Conservation (phyloP, 2,888 invertebrate genomes). For the Coelopa pilipes region DNA sequence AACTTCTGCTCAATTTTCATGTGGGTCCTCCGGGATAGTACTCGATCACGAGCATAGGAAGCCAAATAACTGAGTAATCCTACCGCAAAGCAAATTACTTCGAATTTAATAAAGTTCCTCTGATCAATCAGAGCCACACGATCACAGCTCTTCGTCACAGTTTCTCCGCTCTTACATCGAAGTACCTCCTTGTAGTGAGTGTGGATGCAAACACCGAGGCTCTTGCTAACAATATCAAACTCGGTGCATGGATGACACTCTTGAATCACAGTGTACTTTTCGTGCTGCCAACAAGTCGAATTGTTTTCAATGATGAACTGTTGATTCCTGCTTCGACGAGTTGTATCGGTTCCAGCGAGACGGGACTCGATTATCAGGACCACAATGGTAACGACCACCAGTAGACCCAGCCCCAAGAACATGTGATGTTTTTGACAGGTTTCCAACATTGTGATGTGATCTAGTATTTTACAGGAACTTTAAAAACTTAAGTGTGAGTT, state of each 20-base stretch:
- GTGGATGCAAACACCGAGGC: slow-evolving; percentile 83
- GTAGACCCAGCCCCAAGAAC: slow-evolving; percentile 79
- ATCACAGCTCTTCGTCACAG: slow-evolving; percentile 86
- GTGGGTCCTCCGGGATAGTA: slow-evolving; percentile 57
- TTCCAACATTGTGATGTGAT: slow-evolving; percentile 75
- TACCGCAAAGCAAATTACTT: slow-evolving; percentile 55
- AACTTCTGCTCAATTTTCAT: slow-evolving; percentile 60
- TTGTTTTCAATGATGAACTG: slow-evolving; percentile 80
- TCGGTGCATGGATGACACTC: slow-evolving; percentile 90
- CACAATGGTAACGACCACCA: slow-evolving; percentile 83
- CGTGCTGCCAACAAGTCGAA: slow-evolving; percentile 80
- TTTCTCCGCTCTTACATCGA: slow-evolving; percentile 83
- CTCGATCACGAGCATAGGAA: slow-evolving; percentile 60
- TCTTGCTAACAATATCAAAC: slow-evolving; percentile 85
- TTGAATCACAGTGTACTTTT: slow-evolving; percentile 75
- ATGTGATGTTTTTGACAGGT: slow-evolving; percentile 86
- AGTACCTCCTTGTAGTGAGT: slow-evolving; percentile 86
- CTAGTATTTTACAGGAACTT: not conserved
- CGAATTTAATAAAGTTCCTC: slow-evolving; percentile 72
- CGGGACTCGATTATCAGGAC: slow-evolving; percentile 85
- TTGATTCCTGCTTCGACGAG: slow-evolving; percentile 49
- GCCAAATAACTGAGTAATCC: slow-evolving; percentile 58
- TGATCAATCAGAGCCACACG: slow-evolving; percentile 86
- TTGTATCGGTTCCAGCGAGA: slow-evolving; percentile 50
- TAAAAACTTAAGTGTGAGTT: too few species aligned